phyloP scores from a whole-genome alignment of 2,113 vertebrate species.

The Cebus imitator region DNA sequence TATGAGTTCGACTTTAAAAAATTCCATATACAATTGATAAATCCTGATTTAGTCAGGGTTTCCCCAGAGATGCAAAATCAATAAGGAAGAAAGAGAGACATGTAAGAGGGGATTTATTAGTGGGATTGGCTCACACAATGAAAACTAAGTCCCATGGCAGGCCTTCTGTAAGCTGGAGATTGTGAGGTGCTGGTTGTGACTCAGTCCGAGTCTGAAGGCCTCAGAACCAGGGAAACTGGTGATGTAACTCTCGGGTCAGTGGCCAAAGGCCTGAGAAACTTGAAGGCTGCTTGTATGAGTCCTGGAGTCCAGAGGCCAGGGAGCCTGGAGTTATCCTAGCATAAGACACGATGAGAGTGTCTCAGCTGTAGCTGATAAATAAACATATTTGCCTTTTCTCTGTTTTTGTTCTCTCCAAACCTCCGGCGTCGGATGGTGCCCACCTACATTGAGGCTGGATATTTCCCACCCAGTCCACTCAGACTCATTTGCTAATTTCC shows the following conservation, averaged over 20 bases:
- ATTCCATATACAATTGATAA: background rate
- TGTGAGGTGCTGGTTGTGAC: background rate
- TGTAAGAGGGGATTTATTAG: background rate
- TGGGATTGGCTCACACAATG: background rate
- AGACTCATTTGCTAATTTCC: background rate
- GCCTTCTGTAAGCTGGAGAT: no score
- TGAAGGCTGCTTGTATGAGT: background rate
- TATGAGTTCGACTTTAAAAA: background rate
- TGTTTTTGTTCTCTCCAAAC: background rate
- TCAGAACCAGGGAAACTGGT: background rate
- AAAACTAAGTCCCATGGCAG: no score
- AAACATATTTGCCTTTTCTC: background rate
- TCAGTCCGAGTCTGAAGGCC: background rate
- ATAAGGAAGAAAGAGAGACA: background rate
- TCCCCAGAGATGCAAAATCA: background rate
- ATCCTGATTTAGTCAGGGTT: background rate
- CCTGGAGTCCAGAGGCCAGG: background rate
- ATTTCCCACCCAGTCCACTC: background rate
- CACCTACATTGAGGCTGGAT: background rate
- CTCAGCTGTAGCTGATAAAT: background rate
- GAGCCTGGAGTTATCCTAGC: background rate
- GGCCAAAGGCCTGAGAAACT: background rate
- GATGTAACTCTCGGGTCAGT: background rate
- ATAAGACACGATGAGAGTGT: background rate
- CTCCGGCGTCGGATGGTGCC: background rate